Percentiles rank a stretch among this genome's conserved stretches.
Conservation (phyloP, 2,888 invertebrate genomes). For the Tineola bisselliella region DNA sequence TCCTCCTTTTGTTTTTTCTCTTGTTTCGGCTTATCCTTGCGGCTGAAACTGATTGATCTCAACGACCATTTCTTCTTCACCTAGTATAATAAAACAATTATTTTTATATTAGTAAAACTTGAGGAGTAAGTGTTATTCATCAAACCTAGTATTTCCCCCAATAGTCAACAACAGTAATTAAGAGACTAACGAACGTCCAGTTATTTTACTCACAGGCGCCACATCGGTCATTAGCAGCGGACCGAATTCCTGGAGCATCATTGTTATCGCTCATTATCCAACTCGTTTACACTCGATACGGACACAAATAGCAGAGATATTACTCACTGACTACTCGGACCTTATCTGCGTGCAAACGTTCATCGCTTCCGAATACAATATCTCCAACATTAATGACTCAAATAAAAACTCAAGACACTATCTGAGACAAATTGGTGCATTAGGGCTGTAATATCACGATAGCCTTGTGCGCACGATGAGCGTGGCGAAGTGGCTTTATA, state of each 20-base stretch:
- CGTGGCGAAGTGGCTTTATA: constrained; percentile 4
- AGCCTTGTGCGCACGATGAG: background rate
- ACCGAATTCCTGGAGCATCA: constrained; percentile 43
- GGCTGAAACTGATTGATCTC: constrained; percentile 86
- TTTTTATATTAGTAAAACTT: too few species aligned
- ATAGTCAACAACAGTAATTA: too few species aligned
- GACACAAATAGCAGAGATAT: constrained; percentile 44
- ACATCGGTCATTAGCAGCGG: constrained; percentile 35
- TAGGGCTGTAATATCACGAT: background rate
- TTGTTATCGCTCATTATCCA: constrained; percentile 44
- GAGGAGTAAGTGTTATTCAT: too few species aligned
- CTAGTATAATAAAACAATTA: constrained; percentile 30
- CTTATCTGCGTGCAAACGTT: constrained; percentile 37
- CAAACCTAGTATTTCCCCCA: too few species aligned
- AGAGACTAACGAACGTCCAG: background rate
- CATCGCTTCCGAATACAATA: constrained; percentile 2
- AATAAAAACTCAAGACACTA: background rate
- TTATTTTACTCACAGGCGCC: constrained; percentile 15
- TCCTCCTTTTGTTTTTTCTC: constrained; percentile 71
- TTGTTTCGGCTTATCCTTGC: constrained; percentile 88
- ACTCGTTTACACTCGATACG: constrained; percentile 37
- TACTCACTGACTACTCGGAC: constrained; percentile 38
- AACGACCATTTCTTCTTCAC: constrained; percentile 92
- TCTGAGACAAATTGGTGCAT: background rate
- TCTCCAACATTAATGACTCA: background rate